Percentiles rank a stretch among this genome's conserved stretches.
phyloP scores from a whole-genome alignment of 2,113 vertebrate genomes.

The Bubo scandiacus region DNA sequence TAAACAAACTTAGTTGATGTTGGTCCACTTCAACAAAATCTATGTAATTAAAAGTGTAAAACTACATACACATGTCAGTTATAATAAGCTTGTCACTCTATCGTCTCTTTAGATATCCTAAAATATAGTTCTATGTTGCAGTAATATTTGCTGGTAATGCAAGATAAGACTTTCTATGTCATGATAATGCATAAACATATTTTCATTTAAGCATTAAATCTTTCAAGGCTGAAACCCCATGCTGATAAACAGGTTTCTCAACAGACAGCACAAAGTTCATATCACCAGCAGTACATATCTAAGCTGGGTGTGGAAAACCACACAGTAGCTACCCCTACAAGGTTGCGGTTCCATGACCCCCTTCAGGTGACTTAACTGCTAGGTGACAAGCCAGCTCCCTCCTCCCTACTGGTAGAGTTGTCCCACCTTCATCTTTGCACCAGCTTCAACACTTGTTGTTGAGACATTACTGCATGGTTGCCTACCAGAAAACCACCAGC shows the following conservation, averaged over 20 bases:
- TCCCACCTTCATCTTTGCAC: not conserved
- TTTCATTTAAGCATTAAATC: not conserved
- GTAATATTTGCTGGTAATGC: not conserved
- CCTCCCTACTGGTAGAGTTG: not conserved
- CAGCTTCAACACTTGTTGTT: not conserved
- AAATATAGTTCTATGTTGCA: not conserved
- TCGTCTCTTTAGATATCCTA: not conserved
- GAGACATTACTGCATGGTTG: not conserved
- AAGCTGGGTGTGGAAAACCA: not conserved
- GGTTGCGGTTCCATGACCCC: not conserved
- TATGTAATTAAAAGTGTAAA: not conserved
- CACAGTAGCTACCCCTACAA: not conserved
- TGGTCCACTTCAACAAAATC: slow-evolving; percentile 37
- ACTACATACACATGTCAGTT: not conserved
- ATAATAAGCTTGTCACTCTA: slow-evolving; percentile 10
- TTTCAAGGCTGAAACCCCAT: not conserved
- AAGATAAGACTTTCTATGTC: not conserved
- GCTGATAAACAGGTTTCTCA: not conserved
- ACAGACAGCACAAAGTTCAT: not conserved
- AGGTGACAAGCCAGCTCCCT: not conserved
- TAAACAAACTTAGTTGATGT: not conserved
- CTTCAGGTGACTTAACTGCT: not conserved
- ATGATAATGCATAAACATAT: not conserved
- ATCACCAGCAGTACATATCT: not conserved
- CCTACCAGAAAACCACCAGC: not conserved